Percentiles rank a stretch among this genome's conserved stretches.
These are phyloP conservation scores for Actenoides hombroni DNA, from an alignment of 2,113 vertebrate genomes.

Conservation along the genomic window DNA sequence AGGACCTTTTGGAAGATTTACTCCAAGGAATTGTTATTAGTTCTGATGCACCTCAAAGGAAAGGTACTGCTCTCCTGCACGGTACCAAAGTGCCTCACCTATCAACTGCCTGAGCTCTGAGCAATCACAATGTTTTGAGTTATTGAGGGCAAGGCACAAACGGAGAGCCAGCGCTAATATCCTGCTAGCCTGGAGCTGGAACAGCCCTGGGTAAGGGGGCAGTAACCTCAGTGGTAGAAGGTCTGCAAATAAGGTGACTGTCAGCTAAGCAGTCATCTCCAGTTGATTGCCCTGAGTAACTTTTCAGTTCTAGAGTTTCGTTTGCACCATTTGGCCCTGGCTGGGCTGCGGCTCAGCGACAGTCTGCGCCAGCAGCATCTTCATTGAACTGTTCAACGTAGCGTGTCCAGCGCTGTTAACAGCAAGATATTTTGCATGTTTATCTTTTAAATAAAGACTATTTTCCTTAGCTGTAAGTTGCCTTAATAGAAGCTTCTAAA, in stretches of 20 bases:
- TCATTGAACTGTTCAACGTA: not conserved
- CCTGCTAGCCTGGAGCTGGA: not conserved
- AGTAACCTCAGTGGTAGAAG: not conserved
- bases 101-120: not conserved
- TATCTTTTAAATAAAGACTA: not conserved
- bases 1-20: not conserved
- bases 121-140: not conserved
- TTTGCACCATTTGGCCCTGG: not conserved
- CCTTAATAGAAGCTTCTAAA: not conserved
- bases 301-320: conserved; percentile 10
- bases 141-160: not conserved
- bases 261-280: not conserved
- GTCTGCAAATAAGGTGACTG: not conserved
- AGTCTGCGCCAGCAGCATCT: not conserved
- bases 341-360: not conserved
- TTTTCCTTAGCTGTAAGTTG: not conserved
- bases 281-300: not conserved
- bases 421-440: not conserved
- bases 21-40: not conserved
- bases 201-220: not conserved
- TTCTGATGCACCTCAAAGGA: not conserved
- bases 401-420: not conserved
- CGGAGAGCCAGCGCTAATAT: not conserved
- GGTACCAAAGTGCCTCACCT: not conserved
- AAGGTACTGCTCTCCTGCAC: not conserved